These are phyloP conservation scores for Gymnorhina tibicen DNA, from an alignment of 2,113 vertebrate genomes.

Conservation along the genomic window DNA sequence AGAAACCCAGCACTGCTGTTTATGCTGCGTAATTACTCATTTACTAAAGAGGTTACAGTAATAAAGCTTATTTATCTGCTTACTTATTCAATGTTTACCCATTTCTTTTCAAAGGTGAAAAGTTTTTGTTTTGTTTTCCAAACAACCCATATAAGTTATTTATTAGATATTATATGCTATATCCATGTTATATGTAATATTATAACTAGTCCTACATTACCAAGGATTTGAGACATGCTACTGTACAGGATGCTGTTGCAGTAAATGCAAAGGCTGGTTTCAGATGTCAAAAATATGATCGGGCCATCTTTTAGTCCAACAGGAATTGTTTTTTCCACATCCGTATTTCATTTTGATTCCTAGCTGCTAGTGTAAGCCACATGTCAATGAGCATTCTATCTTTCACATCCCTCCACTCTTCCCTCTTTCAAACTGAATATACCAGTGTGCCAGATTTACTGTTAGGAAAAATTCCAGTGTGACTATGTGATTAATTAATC, in stretches of 20 bases:
- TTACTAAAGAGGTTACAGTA: background rate
- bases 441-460: background rate
- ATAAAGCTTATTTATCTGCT: background rate
- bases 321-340: background rate
- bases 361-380: background rate
- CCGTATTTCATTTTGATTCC: background rate
- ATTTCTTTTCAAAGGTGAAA: background rate
- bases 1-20: background rate
- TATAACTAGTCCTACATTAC: background rate
- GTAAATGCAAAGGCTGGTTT: background rate
- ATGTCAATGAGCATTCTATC: background rate
- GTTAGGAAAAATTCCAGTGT: background rate
- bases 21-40: background rate
- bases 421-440: background rate
- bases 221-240: background rate
- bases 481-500: conserved; percentile 17
- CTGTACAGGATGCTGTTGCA: background rate
- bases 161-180: background rate
- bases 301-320: background rate
- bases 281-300: background rate
- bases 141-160: background rate
- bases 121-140: background rate
- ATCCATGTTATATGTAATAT: background rate
- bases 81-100: background rate
- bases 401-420: background rate